Evolutionary conservation across 1,140 invertebrate species (phyloP).

Genomic region (Lethrus apterus): DNA sequence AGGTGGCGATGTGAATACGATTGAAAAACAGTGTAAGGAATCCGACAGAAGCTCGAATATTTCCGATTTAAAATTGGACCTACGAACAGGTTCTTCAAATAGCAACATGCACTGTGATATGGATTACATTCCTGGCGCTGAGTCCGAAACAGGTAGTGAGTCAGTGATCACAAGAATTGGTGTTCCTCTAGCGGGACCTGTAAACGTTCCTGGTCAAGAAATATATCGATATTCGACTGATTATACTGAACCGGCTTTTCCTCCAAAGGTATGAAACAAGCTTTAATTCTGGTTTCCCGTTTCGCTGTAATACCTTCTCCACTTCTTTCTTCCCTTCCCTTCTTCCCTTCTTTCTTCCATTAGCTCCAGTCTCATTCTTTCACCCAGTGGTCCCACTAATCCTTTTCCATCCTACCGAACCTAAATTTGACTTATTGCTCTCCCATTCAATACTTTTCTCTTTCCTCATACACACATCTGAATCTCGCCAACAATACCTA

Average conservation of each 20-base stretch:
- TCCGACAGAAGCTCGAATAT: conserved; percentile 84
- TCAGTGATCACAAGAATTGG: conserved; percentile 44
- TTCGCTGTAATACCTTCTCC: too few relatives aligned
- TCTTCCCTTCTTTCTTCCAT: too few relatives aligned
- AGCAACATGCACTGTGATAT: conserved; percentile 60
- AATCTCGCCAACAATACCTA: too few relatives aligned
- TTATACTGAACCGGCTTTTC: conserved; percentile 74
- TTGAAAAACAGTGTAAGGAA: conserved; percentile 75
- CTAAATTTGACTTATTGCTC: too few relatives aligned
- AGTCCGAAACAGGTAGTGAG: conserved; percentile 41
- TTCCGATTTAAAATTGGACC: conserved; percentile 82
- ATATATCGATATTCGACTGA: conserved; percentile 78
- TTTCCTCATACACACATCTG: too few relatives aligned
- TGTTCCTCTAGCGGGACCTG: conserved; percentile 67
- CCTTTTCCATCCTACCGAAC: too few relatives aligned
- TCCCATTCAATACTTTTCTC: too few relatives aligned
- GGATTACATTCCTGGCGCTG: conserved; percentile 45
- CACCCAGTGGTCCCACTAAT: too few relatives aligned
- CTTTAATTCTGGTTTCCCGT: background rate
- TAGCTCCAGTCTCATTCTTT: too few relatives aligned
- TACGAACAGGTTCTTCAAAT: conserved; percentile 73
- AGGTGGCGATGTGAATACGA: conserved; percentile 43
- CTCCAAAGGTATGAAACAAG: conserved; percentile 51
- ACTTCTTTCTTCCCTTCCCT: too few relatives aligned
- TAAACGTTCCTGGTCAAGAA: conserved; percentile 59